Evolutionary conservation across 2,888 invertebrate species (phyloP).

Genomic region (Galerucella pusilla): DNA sequence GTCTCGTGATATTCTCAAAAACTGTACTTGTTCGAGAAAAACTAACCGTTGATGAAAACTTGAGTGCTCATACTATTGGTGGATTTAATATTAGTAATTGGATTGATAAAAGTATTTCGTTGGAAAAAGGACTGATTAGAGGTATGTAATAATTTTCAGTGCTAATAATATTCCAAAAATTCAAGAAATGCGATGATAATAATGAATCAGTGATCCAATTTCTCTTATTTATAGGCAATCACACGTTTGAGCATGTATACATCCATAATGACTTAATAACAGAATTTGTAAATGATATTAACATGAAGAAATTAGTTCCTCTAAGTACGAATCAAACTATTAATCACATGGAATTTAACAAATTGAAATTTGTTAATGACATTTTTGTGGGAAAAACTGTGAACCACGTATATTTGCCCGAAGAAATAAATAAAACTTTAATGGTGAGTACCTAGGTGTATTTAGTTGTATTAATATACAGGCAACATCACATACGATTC

Average conservation of each 20-base stretch:
- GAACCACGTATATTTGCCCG: constrained; percentile 64
- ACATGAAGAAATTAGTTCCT: constrained; percentile 65
- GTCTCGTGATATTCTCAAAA: constrained; percentile 61
- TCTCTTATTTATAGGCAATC: constrained; percentile 58
- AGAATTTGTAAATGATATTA: constrained; percentile 65
- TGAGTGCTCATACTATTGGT: constrained; percentile 59
- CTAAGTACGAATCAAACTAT: constrained; percentile 66
- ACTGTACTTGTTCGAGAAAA: constrained; percentile 53
- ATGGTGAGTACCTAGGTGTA: constrained; percentile 63
- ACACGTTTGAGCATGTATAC: constrained; percentile 63
- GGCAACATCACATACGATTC: too few species aligned
- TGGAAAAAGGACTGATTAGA: constrained; percentile 60
- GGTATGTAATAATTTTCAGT: constrained; percentile 49
- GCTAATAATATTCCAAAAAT: neutral
- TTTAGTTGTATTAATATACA: too few species aligned
- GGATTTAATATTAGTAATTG: constrained; percentile 63
- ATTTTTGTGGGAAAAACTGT: constrained; percentile 58
- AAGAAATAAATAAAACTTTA: constrained; percentile 67
- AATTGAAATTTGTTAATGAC: constrained; percentile 57
- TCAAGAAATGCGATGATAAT: constrained; percentile 5
- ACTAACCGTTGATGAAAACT: constrained; percentile 51
- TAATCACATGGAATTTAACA: constrained; percentile 58
- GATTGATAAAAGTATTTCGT: constrained; percentile 63
- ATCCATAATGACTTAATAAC: constrained; percentile 64
- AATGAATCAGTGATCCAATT: constrained; percentile 4